These are phyloP conservation scores for Sylvia borin DNA, from an alignment of 2,797 vertebrate genomes.

Conservation along the genomic window DNA sequence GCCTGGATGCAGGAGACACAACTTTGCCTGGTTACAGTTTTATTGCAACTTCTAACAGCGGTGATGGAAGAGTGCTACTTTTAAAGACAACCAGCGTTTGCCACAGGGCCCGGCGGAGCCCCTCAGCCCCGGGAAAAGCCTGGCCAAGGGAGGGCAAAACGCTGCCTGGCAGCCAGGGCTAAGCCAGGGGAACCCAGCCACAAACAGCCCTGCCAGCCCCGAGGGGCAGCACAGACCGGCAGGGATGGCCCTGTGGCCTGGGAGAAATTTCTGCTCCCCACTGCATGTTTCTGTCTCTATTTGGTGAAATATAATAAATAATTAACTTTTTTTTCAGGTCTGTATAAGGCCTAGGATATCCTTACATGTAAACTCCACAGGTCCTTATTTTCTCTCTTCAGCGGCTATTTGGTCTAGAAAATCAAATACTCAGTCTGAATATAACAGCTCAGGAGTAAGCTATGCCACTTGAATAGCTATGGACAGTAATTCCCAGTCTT, in stretches of 20 bases:
- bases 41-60: not conserved
- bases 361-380: not conserved
- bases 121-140: not conserved
- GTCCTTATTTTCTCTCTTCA: not conserved
- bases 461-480: rapidly evolving
- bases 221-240: not conserved
- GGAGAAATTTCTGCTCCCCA: not conserved
- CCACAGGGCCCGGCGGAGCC: not conserved
- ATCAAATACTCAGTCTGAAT: not conserved
- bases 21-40: not conserved
- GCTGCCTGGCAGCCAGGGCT: not conserved
- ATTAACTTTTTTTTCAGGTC: not conserved
- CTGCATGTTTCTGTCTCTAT: rapidly evolving
- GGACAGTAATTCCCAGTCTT: not conserved
- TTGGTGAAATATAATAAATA: not conserved
- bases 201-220: not conserved
- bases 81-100: not conserved
- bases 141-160: not conserved
- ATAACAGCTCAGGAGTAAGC: not conserved
- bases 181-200: not conserved
- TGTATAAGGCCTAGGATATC: not conserved
- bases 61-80: not conserved
- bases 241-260: rapidly evolving
- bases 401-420: not conserved
- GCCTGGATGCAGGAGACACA: not conserved